A percentile compares a stretch with the other conserved stretches of the same genome.
These are phyloP conservation scores for Cyanistes caeruleus DNA, from an alignment of 2,113 vertebrate genomes.

Conservation along the genomic window DNA sequence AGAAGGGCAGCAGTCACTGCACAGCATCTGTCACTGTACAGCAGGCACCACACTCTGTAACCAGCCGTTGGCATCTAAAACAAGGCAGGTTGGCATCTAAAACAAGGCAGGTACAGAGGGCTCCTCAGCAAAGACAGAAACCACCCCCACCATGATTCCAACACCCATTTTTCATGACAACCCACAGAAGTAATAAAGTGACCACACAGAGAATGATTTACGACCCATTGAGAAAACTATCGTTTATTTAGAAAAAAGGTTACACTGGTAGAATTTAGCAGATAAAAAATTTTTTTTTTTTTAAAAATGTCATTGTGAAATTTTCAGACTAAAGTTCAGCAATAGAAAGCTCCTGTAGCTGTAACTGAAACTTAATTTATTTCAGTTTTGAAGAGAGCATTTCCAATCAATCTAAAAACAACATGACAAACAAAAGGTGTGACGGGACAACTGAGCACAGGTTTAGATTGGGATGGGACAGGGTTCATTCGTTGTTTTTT, in stretches of 20 bases:
- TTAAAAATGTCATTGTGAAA: slow-evolving; percentile 93
- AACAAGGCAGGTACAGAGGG: neutral
- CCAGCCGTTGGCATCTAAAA: no score
- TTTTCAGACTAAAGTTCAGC: slow-evolving; percentile 83
- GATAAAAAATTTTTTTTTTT: slow-evolving; percentile 90
- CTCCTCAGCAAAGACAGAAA: neutral
- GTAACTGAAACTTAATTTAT: slow-evolving; percentile 80
- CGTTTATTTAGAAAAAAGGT: slow-evolving; percentile 97
- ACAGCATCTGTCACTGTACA: neutral
- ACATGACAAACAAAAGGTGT: slow-evolving; percentile 81
- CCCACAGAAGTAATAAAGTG: slow-evolving; percentile 41
- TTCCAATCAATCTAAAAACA: slow-evolving; percentile 90
- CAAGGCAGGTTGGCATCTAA: no score
- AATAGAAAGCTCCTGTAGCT: slow-evolving; percentile 87
- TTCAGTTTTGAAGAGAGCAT: slow-evolving; percentile 72
- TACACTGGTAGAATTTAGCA: slow-evolving; percentile 97
- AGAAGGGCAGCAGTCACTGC: no score
- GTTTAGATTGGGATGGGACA: neutral
- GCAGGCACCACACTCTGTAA: accelerated
- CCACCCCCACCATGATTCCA: neutral
- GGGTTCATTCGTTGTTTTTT: slow-evolving; percentile 31
- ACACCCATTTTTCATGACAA: accelerated
- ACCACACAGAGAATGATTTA: slow-evolving; percentile 80
- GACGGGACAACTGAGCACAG: slow-evolving; percentile 74
- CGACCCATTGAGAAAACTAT: slow-evolving; percentile 98